These are phyloP conservation scores for Chamaetylas fuelleborni DNA, from an alignment of 2,113 vertebrate genomes.

Conservation along the genomic window DNA sequence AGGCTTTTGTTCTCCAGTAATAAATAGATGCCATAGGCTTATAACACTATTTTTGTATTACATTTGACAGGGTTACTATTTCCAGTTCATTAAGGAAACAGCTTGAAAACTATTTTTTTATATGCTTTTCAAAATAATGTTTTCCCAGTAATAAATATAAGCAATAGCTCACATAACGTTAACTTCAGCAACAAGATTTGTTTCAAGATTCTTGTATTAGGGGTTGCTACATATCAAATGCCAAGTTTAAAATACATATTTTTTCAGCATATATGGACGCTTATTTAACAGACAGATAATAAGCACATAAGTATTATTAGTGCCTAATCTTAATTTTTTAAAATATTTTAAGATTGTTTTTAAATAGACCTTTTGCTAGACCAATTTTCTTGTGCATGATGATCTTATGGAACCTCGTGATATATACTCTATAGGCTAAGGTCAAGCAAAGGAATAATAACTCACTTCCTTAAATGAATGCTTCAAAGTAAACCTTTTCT, in stretches of 20 bases:
- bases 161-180: constrained; percentile 34
- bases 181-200: constrained; percentile 51
- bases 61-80: constrained; percentile 82
- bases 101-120: constrained; percentile 76
- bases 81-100: constrained; percentile 82
- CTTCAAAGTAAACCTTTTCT: constrained; percentile 78
- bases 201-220: constrained; percentile 44
- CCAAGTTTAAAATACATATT: neutral
- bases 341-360: constrained; percentile 11
- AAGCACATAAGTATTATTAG: constrained; percentile 23
- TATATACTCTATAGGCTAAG: constrained; percentile 76
- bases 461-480: constrained; percentile 77
- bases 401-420: constrained; percentile 66
- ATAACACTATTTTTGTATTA: constrained; percentile 84
- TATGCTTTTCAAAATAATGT: constrained; percentile 77
- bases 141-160: constrained; percentile 70
- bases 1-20: constrained; percentile 82
- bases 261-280: constrained; percentile 8
- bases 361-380: neutral
- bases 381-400: constrained; percentile 48
- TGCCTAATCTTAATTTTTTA: neutral
- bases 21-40: constrained; percentile 81
- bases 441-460: constrained; percentile 79
- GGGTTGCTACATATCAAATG: constrained; percentile 1
- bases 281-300: neutral